Evolutionary conservation across 2,888 invertebrate species (phyloP).

Genomic region (Ectemnius lituratus): DNA sequence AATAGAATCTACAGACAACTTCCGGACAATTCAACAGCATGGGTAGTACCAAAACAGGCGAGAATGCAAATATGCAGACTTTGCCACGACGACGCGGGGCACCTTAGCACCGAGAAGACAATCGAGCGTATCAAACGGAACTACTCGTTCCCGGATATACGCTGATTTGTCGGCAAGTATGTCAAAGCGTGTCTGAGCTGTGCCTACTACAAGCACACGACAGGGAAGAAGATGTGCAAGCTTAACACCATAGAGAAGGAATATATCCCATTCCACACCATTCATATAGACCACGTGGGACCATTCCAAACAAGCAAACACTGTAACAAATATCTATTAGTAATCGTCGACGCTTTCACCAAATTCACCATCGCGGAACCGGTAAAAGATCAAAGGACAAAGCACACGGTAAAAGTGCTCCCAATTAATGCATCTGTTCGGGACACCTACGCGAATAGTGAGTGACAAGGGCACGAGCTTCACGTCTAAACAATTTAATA

Average conservation of each 20-base stretch:
- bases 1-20: neutral
- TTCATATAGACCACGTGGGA: constrained; percentile 21
- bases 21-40: neutral
- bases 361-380: too few species aligned
- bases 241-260: neutral
- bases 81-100: constrained; percentile 16
- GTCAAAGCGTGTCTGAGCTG: too few species aligned
- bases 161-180: too few species aligned
- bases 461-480: neutral
- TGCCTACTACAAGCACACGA: too few species aligned
- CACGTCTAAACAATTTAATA: neutral
- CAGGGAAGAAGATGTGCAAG: too few species aligned
- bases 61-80: constrained; percentile 13
- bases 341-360: neutral
- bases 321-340: neutral
- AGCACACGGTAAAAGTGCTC: too few species aligned
- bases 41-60: neutral
- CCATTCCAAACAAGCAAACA: neutral
- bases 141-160: too few species aligned
- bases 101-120: constrained; percentile 3
- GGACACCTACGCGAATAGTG: too few species aligned
- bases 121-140: constrained; percentile 2
- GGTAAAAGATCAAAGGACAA: too few species aligned
- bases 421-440: too few species aligned
- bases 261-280: constrained; percentile 11